Conservation (phyloP, 2,888 invertebrate species). For the Frankliniella intonsa region DNA sequence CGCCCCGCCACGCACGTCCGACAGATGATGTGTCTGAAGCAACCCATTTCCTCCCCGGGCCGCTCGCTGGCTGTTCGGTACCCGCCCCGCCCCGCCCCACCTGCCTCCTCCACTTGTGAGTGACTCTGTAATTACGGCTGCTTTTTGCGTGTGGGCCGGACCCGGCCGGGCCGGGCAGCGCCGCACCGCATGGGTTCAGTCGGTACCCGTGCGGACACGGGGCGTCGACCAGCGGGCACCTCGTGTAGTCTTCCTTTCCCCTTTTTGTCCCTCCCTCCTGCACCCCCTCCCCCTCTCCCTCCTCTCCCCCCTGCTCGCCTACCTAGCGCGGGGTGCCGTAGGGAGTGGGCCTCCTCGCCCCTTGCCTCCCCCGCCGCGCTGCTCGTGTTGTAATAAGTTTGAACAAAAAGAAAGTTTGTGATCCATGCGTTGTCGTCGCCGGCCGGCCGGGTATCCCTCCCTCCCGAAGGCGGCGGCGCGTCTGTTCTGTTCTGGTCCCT, state of each 20-base stretch:
- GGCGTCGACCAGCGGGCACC: neutral
- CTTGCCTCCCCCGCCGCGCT: no score
- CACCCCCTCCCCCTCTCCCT: neutral
- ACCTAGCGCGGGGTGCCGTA: no score
- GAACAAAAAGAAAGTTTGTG: no score
- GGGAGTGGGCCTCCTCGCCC: no score
- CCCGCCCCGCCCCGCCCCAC: neutral
- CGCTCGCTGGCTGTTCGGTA: neutral
- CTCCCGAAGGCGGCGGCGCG: no score
- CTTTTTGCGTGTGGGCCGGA: conserved; percentile 17
- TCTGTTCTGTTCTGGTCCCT: no score
- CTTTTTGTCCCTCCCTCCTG: neutral
- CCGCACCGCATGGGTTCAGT: neutral
- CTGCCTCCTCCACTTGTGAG: neutral
- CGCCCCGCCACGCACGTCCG: neutral
- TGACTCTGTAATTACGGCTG: conserved; percentile 15
- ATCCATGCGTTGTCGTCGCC: no score
- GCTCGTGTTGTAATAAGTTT: no score
- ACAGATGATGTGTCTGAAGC: conserved; percentile 11
- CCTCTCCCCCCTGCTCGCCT: neutral
- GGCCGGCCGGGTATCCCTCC: no score
- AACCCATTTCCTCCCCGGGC: neutral
- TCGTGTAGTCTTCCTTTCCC: neutral
- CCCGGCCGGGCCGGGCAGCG: neutral
- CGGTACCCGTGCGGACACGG: neutral